Conservation (phyloP, 2,797 vertebrate species). For the Poecilia velifera region DNA sequence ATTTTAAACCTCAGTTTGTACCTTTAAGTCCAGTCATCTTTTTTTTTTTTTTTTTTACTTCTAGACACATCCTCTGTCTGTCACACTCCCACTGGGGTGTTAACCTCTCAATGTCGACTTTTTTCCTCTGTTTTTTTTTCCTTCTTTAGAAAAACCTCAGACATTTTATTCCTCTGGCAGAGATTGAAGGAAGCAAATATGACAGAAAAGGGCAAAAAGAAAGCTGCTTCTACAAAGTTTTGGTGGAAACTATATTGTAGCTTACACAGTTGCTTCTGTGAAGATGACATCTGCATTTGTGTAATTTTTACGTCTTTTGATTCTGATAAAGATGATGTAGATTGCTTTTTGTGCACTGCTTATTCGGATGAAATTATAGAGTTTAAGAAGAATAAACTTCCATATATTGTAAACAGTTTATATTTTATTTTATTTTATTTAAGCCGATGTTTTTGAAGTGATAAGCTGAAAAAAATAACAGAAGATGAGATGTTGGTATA, state of each 20-base stretch:
- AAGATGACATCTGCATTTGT: neutral
- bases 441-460: slow-evolving; percentile 4
- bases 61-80: neutral
- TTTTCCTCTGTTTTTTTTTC: neutral
- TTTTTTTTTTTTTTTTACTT: neutral
- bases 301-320: neutral
- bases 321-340: neutral
- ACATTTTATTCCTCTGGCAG: neutral
- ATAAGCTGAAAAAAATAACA: slow-evolving; percentile 6
- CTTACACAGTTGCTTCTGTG: no score
- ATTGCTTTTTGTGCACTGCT: neutral
- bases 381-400: neutral
- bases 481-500: neutral
- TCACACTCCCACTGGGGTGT: neutral
- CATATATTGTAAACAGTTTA: neutral
- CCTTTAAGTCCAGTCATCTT: neutral
- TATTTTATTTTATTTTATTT: neutral
- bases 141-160: neutral
- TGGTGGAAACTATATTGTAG: neutral
- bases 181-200: neutral
- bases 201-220: slow-evolving; percentile 9
- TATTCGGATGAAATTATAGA: neutral
- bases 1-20: slow-evolving; percentile 4
- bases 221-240: neutral
- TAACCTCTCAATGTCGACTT: slow-evolving; percentile 14